A percentile compares a stretch with the other conserved stretches of the same genome.
Evolutionary conservation across 1,140 invertebrate genomes (phyloP).

Genomic region (Penaeus vannamei): DNA sequence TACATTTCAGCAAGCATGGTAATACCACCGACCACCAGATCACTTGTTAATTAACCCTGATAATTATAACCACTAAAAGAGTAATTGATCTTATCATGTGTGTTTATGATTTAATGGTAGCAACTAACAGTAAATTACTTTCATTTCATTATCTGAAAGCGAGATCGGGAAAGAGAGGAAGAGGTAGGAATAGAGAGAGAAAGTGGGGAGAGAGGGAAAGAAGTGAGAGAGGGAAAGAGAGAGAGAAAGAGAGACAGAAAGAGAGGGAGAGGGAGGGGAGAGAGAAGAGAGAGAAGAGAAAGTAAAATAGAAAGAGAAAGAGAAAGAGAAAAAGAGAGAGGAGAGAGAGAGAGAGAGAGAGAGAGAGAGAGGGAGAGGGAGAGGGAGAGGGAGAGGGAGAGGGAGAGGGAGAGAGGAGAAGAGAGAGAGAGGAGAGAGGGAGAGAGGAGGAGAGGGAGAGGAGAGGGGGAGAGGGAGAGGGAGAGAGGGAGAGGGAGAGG

Average conservation of each 20-base stretch:
- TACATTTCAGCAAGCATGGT: no score
- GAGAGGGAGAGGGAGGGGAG: no score
- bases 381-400: background rate
- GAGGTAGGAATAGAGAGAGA: no score
- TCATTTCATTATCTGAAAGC: background rate
- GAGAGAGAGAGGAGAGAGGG: no score
- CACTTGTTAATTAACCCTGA: no score
- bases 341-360: background rate
- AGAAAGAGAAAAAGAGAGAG: background rate
- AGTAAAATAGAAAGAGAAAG: background rate
- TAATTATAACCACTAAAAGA: no score
- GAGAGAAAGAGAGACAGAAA: background rate
- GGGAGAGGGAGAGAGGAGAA: background rate
- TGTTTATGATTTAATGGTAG: constrained; percentile 1
- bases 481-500: background rate
- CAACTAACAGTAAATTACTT: constrained; percentile 21
- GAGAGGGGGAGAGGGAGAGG: no score
- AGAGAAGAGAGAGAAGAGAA: no score
- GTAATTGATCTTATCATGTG: background rate
- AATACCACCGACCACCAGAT: no score
- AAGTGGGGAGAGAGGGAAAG: no score
- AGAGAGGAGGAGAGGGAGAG: no score
- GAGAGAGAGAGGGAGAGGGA: background rate
- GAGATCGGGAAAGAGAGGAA: background rate
- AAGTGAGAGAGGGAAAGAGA: no score